Evolutionary conservation across 2,113 vertebrate species (phyloP).

Genomic region (Tenrec ecaudatus): DNA sequence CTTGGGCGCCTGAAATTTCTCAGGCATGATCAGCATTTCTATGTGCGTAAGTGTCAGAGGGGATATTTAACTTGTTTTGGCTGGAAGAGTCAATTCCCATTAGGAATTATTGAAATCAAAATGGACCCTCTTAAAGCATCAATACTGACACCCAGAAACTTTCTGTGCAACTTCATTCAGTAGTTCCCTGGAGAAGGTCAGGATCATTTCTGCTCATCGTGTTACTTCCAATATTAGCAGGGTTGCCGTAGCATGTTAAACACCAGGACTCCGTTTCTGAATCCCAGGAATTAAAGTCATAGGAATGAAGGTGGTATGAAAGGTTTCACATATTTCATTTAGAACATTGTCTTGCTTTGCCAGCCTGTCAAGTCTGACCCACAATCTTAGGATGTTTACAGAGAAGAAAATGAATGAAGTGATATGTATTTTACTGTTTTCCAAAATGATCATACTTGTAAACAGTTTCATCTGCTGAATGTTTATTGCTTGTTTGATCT

Average conservation of each 20-base stretch:
- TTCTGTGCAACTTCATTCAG: conserved; percentile 38
- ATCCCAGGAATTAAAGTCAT: neutral
- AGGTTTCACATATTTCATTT: neutral
- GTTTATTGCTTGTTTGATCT: conserved; percentile 10
- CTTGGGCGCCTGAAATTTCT: neutral
- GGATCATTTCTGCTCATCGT: conserved; percentile 55
- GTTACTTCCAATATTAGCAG: conserved; percentile 56
- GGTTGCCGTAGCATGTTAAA: conserved; percentile 8
- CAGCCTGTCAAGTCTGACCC: neutral
- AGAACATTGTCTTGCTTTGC: neutral
- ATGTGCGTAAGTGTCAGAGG: neutral
- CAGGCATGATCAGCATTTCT: neutral
- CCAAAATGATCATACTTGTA: conserved; percentile 29
- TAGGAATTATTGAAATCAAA: conserved; percentile 61
- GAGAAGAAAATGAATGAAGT: neutral
- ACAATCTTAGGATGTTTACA: neutral
- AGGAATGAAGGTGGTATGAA: neutral
- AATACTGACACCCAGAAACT: conserved; percentile 5
- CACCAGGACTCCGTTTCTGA: conserved; percentile 19
- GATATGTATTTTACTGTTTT: neutral
- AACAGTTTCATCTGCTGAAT: neutral
- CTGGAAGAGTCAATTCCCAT: conserved; percentile 53
- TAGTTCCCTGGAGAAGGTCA: conserved; percentile 4
- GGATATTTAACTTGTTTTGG: conserved; percentile 39
- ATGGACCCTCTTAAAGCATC: conserved; percentile 6